phyloP scores from a whole-genome alignment of 2,113 vertebrate species.

The Syrmaticus mikado region DNA sequence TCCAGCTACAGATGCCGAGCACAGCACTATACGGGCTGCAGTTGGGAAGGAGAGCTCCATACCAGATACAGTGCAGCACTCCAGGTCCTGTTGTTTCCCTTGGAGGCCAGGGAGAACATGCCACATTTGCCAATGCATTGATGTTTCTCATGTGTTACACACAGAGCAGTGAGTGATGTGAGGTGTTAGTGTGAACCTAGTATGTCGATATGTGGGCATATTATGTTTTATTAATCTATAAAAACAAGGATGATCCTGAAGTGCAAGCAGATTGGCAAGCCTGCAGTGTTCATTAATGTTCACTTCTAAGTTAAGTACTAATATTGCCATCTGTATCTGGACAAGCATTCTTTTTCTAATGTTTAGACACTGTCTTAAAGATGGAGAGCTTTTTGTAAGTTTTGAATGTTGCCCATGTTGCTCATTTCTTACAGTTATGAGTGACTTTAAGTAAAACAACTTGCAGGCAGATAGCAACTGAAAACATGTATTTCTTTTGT shows the following conservation, averaged over 20 bases:
- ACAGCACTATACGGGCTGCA: not conserved
- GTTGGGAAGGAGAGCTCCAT: not conserved
- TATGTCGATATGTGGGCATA: not conserved
- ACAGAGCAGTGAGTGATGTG: not conserved
- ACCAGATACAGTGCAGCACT: not conserved
- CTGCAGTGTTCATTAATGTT: not conserved
- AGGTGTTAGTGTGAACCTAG: not conserved
- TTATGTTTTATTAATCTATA: not conserved
- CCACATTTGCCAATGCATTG: not conserved
- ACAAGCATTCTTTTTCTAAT: not conserved
- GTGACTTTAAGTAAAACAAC: not conserved
- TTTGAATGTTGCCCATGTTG: not conserved
- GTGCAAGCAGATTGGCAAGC: conserved; percentile 8
- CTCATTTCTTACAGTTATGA: not conserved
- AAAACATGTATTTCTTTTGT: not conserved
- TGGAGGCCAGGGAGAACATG: not conserved
- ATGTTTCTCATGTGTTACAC: not conserved
- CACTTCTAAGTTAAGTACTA: not conserved
- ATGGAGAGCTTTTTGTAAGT: not conserved
- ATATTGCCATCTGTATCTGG: not conserved
- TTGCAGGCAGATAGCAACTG: not conserved
- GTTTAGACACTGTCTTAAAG: not conserved
- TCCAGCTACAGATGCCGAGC: not conserved
- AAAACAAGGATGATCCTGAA: not conserved
- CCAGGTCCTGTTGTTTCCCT: not conserved